Evolutionary conservation across 2,797 vertebrate species (phyloP).

Genomic region (Hippocampus kuda): DNA sequence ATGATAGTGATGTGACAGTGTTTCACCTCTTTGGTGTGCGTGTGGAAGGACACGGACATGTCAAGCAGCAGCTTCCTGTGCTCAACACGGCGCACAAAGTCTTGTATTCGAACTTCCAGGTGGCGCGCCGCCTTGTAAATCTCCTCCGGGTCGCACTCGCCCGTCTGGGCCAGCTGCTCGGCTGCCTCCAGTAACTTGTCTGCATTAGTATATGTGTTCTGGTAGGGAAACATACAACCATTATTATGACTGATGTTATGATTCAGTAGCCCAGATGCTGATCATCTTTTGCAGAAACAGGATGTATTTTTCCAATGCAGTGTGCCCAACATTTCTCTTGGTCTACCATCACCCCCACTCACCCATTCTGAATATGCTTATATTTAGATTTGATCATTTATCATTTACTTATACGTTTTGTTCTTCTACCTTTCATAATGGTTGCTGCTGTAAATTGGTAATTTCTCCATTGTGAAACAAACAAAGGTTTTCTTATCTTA

Average conservation of each 20-base stretch:
- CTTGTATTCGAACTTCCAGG: conserved; percentile 95
- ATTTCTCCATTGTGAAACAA: no score
- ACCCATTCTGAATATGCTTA: no score
- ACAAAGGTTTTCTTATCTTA: no score
- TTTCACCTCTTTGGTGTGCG: conserved; percentile 81
- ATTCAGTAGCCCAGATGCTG: not conserved
- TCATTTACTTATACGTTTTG: no score
- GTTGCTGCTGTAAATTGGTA: no score
- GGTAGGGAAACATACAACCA: conserved; percentile 13
- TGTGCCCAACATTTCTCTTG: not conserved
- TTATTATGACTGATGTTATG: not conserved
- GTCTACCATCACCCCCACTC: no score
- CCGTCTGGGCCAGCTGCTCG: conserved; percentile 93
- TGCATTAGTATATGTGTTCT: conserved; percentile 98
- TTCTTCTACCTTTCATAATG: no score
- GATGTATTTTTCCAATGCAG: not conserved
- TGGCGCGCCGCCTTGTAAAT: conserved; percentile 97
- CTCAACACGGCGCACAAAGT: conserved; percentile 93
- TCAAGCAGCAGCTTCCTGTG: conserved; percentile 95
- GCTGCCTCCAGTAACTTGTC: conserved; percentile 98
- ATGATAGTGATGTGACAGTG: no score
- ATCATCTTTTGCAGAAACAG: not conserved
- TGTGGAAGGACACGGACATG: conserved; percentile 98
- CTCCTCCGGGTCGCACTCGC: conserved; percentile 97
- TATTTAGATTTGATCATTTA: no score